Conservation (phyloP, 2,797 vertebrate genomes). For the Bufotes viridis region DNA sequence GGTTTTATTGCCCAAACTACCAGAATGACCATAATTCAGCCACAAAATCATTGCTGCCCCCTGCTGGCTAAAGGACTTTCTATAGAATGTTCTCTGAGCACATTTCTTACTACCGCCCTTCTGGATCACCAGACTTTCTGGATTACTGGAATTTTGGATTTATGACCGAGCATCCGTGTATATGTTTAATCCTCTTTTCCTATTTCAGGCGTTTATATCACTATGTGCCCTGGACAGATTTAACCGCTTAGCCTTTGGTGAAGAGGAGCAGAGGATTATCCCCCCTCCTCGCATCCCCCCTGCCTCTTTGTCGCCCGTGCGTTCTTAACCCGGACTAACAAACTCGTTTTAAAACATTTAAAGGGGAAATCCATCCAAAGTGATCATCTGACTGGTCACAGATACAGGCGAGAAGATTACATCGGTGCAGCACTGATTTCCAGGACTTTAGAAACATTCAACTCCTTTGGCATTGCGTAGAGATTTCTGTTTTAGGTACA, state of each 20-base stretch:
- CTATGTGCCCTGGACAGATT: conserved; percentile 16
- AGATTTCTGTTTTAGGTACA: neutral
- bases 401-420: neutral
- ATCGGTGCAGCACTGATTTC: neutral
- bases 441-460: neutral
- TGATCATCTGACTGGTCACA: neutral
- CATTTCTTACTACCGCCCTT: too few species aligned
- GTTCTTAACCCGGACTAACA: neutral
- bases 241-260: conserved; percentile 4
- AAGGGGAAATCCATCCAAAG: neutral
- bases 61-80: neutral
- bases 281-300: neutral
- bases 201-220: conserved; percentile 34
- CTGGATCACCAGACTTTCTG: neutral
- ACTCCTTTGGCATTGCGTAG: neutral
- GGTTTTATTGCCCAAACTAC: too few species aligned
- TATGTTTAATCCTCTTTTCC: conserved; percentile 9
- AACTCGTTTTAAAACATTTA: neutral
- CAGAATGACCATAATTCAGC: neutral
- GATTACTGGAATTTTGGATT: neutral
- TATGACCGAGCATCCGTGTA: neutral
- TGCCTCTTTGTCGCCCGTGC: neutral
- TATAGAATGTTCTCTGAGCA: neutral
- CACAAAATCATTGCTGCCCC: neutral
- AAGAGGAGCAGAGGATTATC: conserved; percentile 32